Percentiles rank a stretch among this genome's conserved stretches.
phyloP scores from a whole-genome alignment of 37 sponge, comb jelly and placozoan genomes.

The Oscarella lobularis region DNA sequence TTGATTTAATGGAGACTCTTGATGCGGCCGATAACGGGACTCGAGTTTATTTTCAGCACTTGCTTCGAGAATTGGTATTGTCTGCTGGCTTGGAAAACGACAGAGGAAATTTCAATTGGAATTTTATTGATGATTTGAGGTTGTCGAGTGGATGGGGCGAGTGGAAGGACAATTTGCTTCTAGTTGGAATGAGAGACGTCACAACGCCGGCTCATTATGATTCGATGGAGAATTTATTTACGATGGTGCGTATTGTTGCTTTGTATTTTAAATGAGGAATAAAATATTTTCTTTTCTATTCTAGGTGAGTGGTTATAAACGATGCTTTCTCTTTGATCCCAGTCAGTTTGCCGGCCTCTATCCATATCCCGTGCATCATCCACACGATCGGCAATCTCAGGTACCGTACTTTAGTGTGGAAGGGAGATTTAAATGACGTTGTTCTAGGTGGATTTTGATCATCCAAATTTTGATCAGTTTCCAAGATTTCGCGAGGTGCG shows the following conservation, averaged over 20 bases:
- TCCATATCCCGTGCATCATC: background rate
- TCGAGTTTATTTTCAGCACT: background rate
- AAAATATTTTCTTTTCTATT: background rate
- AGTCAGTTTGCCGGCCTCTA: background rate
- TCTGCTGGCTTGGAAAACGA: no score
- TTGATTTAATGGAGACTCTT: background rate
- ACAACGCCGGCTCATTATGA: background rate
- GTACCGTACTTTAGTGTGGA: background rate
- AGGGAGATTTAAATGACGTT: background rate
- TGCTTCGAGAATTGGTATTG: no score
- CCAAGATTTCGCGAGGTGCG: background rate
- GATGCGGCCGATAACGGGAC: background rate
- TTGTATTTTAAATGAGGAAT: background rate
- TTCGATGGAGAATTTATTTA: background rate
- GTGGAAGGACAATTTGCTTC: background rate
- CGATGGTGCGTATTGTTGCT: background rate
- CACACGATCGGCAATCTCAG: background rate
- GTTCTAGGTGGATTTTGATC: background rate
- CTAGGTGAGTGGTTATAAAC: background rate
- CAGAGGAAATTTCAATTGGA: no score
- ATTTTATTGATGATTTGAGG: no score
- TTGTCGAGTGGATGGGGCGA: no score
- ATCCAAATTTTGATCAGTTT: background rate
- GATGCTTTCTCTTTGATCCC: background rate
- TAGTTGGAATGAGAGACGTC: background rate